phyloP scores from a whole-genome alignment of 1,140 invertebrate species.

The Bombus terrestris region DNA sequence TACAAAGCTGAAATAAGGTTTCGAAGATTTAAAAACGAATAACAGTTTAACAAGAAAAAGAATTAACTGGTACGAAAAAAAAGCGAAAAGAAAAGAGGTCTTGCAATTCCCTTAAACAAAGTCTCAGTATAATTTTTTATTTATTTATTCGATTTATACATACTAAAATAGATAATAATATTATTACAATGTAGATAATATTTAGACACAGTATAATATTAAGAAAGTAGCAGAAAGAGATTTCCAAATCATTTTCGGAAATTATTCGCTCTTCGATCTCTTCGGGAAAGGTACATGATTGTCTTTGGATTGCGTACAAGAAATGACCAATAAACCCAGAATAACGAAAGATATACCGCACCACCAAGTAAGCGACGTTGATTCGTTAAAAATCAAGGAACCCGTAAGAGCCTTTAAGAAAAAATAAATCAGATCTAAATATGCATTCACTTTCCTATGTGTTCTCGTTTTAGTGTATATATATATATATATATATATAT shows the following conservation, averaged over 20 bases:
- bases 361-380: slow-evolving; percentile 83
- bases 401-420: slow-evolving; percentile 82
- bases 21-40: background rate
- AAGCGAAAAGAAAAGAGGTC: background rate
- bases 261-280: slow-evolving; percentile 69
- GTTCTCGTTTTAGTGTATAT: slow-evolving; percentile 10
- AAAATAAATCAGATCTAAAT: slow-evolving; percentile 1
- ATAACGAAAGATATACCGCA: slow-evolving; percentile 82
- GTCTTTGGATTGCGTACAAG: slow-evolving; percentile 61
- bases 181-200: background rate
- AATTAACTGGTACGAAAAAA: background rate
- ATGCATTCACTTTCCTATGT: background rate
- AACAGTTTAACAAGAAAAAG: background rate
- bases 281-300: background rate
- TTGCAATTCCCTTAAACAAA: background rate
- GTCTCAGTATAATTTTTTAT: background rate
- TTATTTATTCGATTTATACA: slow-evolving; percentile 25
- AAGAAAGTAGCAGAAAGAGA: background rate
- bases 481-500: background rate
- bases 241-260: background rate
- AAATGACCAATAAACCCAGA: slow-evolving; percentile 82
- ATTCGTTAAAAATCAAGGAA: slow-evolving; percentile 82
- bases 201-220: background rate
- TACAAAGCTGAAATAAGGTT: background rate
- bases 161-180: background rate